Conservation (phyloP, 1,140 invertebrate genomes). For the Apis florea region DNA sequence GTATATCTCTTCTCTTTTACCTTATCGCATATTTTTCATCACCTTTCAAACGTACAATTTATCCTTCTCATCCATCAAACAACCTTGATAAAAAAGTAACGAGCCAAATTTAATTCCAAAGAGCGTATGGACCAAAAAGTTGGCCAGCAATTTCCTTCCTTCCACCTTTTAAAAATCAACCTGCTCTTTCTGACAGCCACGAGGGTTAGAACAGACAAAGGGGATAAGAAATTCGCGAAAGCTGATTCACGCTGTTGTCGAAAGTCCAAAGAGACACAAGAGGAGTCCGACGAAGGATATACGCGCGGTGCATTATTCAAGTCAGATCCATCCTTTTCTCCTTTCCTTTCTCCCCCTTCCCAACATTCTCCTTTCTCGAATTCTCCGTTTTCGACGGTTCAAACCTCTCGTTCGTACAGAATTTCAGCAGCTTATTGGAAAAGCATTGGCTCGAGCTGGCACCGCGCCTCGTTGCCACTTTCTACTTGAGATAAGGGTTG, state of each 20-base stretch:
- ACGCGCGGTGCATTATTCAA: constrained; percentile 62
- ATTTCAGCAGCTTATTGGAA: constrained; percentile 60
- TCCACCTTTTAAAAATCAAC: too few relatives aligned
- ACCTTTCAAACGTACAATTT: too few relatives aligned
- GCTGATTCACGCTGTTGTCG: constrained; percentile 52
- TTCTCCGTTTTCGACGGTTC: constrained; percentile 1
- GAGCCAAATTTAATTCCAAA: too few relatives aligned
- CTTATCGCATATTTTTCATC: too few relatives aligned
- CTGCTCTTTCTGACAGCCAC: neutral
- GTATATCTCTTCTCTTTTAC: too few relatives aligned
- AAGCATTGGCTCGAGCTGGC: constrained; percentile 51
- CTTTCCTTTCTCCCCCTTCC: neutral
- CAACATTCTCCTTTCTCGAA: neutral
- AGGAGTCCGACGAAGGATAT: constrained; percentile 41
- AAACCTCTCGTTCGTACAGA: constrained; percentile 47
- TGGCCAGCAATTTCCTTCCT: too few relatives aligned
- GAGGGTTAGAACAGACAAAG: constrained; percentile 17
- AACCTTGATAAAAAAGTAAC: too few relatives aligned
- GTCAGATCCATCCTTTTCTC: constrained; percentile 2
- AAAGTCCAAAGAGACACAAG: constrained; percentile 38
- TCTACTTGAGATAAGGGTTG: constrained; percentile 47
- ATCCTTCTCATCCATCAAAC: too few relatives aligned
- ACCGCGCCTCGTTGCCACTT: constrained; percentile 30
- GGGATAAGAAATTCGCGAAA: constrained; percentile 51
- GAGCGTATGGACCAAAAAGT: too few relatives aligned